Percentiles rank a stretch among this genome's conserved stretches.
These are phyloP conservation scores for Lucilia cuprina DNA, from an alignment of 1,140 invertebrate genomes.

Conservation along the genomic window DNA sequence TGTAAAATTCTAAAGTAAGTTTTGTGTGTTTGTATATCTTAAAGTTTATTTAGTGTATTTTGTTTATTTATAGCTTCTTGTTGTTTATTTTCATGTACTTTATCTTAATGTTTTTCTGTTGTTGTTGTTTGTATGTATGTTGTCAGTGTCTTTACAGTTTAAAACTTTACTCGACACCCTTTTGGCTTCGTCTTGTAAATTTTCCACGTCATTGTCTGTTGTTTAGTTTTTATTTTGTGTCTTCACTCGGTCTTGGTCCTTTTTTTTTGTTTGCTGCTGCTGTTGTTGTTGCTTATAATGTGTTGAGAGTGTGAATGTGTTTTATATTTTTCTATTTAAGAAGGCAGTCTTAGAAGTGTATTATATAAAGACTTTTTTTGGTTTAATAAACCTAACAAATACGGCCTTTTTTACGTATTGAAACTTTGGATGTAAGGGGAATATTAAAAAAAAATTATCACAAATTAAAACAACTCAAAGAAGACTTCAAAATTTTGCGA, in stretches of 20 bases:
- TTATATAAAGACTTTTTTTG: too few relatives aligned
- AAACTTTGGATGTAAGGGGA: too few relatives aligned
- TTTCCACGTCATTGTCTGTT: background rate
- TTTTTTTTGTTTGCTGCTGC: too few relatives aligned
- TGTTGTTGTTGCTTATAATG: too few relatives aligned
- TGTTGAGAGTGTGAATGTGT: background rate
- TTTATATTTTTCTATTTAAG: background rate
- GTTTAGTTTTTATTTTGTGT: background rate
- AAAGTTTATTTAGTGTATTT: background rate
- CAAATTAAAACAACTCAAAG: too few relatives aligned
- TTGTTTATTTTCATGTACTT: slow-evolving; percentile 20
- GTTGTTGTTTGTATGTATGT: too few relatives aligned
- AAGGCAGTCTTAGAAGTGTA: too few relatives aligned
- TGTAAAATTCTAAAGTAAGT: background rate
- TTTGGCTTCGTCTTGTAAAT: background rate
- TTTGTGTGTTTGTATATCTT: background rate
- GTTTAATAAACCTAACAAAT: too few relatives aligned
- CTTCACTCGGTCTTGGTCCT: background rate
- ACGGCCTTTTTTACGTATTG: too few relatives aligned
- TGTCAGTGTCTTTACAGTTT: too few relatives aligned
- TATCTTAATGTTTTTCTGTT: slow-evolving; percentile 10
- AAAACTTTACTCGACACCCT: slow-evolving; percentile 16
- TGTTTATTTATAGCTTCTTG: slow-evolving; percentile 23
- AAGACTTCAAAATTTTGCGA: too few relatives aligned
- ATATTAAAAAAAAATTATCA: too few relatives aligned